Evolutionary conservation across 2,113 vertebrate genomes (phyloP).

Genomic region (Crotalus tigris): DNA sequence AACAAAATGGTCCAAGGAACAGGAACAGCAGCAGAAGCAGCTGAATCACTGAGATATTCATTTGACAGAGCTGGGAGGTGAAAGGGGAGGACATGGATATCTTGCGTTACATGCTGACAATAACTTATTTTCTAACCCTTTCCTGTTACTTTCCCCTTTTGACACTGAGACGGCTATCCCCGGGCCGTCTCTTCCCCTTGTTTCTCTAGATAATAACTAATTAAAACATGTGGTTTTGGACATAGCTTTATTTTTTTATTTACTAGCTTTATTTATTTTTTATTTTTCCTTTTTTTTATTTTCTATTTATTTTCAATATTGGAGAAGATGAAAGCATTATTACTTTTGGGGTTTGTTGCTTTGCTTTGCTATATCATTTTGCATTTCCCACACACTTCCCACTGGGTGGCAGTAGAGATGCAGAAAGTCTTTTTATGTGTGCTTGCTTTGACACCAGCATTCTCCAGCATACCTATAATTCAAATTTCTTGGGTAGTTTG

Average conservation of each 20-base stretch:
- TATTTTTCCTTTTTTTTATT: not conserved
- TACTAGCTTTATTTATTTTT: too few species aligned
- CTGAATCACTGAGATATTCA: slow-evolving; percentile 13
- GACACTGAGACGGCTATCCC: not conserved
- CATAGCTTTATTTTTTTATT: not conserved
- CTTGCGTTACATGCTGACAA: not conserved
- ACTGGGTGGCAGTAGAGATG: not conserved
- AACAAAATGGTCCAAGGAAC: slow-evolving; percentile 55
- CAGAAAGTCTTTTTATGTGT: not conserved
- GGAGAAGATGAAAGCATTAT: not conserved
- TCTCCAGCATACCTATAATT: not conserved
- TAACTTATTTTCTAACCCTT: not conserved
- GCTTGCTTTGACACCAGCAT: not conserved
- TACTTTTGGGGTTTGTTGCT: not conserved
- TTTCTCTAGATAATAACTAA: not conserved
- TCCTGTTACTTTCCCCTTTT: not conserved
- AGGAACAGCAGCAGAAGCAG: slow-evolving; percentile 59
- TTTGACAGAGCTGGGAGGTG: slow-evolving; percentile 39
- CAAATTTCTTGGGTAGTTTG: not conserved
- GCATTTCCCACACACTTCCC: not conserved
- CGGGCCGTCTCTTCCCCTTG: not conserved
- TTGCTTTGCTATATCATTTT: not conserved
- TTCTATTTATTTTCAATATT: not conserved
- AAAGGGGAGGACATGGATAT: not conserved
- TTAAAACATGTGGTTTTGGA: not conserved